phyloP scores from a whole-genome alignment of 2,113 vertebrate genomes.

The Percina caprodes region DNA sequence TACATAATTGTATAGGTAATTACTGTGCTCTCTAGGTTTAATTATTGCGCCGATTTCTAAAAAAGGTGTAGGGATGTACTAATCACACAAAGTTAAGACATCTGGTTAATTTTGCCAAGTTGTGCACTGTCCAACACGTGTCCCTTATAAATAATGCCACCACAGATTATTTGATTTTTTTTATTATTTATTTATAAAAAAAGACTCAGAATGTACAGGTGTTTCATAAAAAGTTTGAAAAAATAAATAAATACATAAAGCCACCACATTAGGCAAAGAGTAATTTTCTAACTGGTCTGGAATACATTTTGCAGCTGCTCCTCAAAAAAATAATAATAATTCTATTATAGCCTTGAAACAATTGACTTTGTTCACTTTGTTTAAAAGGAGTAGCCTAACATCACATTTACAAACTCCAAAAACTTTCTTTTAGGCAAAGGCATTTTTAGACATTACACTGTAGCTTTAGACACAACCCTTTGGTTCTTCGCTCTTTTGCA shows the following conservation, averaged over 20 bases:
- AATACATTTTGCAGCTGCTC: constrained; percentile 5
- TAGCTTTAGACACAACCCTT: background rate
- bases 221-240: no score
- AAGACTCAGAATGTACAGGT: no score
- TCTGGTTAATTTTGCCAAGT: constrained; percentile 14
- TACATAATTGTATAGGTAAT: constrained; percentile 60
- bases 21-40: constrained; percentile 51
- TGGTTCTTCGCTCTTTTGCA: background rate
- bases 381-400: background rate
- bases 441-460: background rate
- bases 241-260: background rate
- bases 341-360: background rate
- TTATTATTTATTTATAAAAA: no score
- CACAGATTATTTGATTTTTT: no score
- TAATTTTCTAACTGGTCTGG: constrained; percentile 1
- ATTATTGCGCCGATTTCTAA: constrained; percentile 25
- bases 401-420: background rate
- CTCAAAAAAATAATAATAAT: constrained; percentile 12
- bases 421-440: background rate
- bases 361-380: constrained; percentile 12
- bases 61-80: constrained; percentile 14
- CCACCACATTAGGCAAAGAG: background rate
- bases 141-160: background rate
- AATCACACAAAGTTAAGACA: constrained; percentile 21
- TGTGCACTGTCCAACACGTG: constrained; percentile 11